Conservation (phyloP, 1,140 invertebrate species). For the Anoplophora glabripennis region DNA sequence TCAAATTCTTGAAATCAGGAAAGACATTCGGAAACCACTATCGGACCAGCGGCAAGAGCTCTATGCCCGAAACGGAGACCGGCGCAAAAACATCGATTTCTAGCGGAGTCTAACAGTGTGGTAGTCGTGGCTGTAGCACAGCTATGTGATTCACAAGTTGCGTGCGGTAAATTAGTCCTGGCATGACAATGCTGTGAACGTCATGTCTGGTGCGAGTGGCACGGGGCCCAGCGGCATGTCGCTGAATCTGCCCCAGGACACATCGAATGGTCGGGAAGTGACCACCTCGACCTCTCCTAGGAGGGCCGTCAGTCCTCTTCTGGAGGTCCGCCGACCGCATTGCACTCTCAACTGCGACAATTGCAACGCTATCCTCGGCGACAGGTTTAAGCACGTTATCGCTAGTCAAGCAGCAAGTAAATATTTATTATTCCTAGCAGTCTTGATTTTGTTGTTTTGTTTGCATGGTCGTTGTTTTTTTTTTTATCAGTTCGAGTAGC, state of each 20-base stretch:
- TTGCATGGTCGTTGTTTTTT: neutral
- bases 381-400: conserved; percentile 59
- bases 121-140: neutral
- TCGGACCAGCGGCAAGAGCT: conserved; percentile 10
- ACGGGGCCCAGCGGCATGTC: conserved; percentile 47
- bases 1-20: neutral
- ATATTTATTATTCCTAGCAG: conserved; percentile 24
- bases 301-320: conserved; percentile 64
- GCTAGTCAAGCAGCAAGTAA: conserved; percentile 49
- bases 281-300: conserved; percentile 55
- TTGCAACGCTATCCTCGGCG: conserved; percentile 65
- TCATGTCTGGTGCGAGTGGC: conserved; percentile 3
- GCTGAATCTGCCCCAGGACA: conserved; percentile 50
- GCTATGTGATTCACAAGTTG: too few relatives aligned
- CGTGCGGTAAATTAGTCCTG: too few relatives aligned
- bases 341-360: conserved; percentile 71
- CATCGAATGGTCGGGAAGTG: conserved; percentile 43
- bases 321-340: conserved; percentile 65
- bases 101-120: conserved; percentile 19
- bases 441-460: neutral
- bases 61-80: conserved; percentile 19
- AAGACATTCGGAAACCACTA: neutral
- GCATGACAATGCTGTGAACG: neutral
- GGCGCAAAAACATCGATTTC: conserved; percentile 38
- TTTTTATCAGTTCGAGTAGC: too few relatives aligned